phyloP scores from a whole-genome alignment of 2,888 invertebrate species.

The Seira ritae region DNA sequence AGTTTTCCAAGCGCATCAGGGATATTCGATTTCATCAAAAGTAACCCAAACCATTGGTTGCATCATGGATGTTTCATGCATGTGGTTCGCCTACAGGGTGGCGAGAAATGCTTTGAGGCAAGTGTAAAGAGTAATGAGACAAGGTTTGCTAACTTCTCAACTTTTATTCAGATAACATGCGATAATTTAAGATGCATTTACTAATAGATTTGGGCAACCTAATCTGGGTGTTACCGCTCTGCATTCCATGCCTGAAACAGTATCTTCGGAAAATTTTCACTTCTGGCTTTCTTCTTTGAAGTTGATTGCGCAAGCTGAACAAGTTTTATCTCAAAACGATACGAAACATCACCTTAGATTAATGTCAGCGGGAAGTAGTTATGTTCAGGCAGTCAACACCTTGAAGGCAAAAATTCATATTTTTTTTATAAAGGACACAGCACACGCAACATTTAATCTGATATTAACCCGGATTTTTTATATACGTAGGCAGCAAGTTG shows the following conservation, averaged over 20 bases:
- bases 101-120: conserved; percentile 78
- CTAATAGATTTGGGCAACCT: conserved; percentile 85
- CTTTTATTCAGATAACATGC: too few species aligned
- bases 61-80: conserved; percentile 80
- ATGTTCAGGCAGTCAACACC: conserved; percentile 82
- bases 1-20: conserved; percentile 72
- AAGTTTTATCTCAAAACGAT: conserved; percentile 72
- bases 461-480: not conserved
- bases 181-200: too few species aligned
- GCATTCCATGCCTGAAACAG: conserved; percentile 81
- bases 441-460: not conserved
- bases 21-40: conserved; percentile 55
- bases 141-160: too few species aligned
- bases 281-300: conserved; percentile 91
- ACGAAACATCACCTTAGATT: conserved; percentile 73
- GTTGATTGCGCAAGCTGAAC: conserved; percentile 76
- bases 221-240: conserved; percentile 83
- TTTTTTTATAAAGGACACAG: too few species aligned
- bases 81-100: conserved; percentile 91
- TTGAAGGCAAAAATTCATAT: conserved; percentile 76
- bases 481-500: conserved; percentile 81
- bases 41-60: conserved; percentile 77
- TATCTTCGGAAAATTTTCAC: conserved; percentile 91
- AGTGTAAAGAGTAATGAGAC: not conserved
- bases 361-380: conserved; percentile 80